Evolutionary conservation across 2,888 invertebrate species (phyloP).

Genomic region (Tanytarsus gracilentus): DNA sequence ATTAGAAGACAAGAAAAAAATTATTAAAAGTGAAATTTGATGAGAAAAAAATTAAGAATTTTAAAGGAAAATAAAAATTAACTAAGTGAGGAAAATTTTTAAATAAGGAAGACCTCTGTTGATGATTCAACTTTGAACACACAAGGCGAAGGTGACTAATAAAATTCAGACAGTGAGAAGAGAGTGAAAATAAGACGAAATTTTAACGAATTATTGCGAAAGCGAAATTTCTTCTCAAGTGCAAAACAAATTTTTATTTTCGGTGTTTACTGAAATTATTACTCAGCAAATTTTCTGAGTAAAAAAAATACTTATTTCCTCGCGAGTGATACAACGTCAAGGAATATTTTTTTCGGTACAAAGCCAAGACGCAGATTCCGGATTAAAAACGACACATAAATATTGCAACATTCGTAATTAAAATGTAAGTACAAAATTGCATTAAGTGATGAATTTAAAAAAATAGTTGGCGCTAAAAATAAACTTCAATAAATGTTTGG

Average conservation of each 20-base stretch:
- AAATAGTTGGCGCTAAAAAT: too few species aligned
- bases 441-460: too few species aligned
- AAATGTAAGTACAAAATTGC: too few species aligned
- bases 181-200: not conserved
- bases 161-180: not conserved
- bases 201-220: not conserved
- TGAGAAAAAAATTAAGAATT: not conserved
- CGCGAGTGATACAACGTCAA: not conserved
- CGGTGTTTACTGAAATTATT: constrained; percentile 1
- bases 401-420: too few species aligned
- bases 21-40: not conserved
- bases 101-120: not conserved
- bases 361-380: constrained; percentile 13
- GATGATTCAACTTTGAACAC: not conserved
- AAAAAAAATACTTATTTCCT: too few species aligned
- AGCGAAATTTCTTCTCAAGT: not conserved
- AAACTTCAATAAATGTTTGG: too few species aligned
- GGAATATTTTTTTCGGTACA: not conserved
- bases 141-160: constrained; percentile 2
- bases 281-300: not conserved
- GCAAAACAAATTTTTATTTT: not conserved
- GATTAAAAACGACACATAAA: too few species aligned
- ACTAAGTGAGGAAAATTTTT: not conserved
- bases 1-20: not conserved
- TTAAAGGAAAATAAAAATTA: constrained; percentile 3